Conservation (phyloP, 2,797 vertebrate species). For the Cebuella pygmaea region DNA sequence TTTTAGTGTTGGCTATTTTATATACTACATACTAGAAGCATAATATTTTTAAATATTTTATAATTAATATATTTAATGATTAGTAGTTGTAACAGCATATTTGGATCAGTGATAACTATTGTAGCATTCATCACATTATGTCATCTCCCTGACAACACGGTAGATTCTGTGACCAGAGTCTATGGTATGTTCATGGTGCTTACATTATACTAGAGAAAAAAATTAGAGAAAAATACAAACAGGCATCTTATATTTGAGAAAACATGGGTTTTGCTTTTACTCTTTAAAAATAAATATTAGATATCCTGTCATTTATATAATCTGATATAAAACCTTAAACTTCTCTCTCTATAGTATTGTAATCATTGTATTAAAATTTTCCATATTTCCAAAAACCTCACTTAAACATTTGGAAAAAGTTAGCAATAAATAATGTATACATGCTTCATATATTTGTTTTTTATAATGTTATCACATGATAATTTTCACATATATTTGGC, state of each 20-base stretch:
- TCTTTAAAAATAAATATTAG: slow-evolving; percentile 17
- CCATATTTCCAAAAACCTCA: not conserved
- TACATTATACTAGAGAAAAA: not conserved
- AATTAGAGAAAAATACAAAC: not conserved
- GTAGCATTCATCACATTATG: not conserved
- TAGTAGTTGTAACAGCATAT: not conserved
- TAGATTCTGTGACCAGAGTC: not conserved
- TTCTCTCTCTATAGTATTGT: not conserved
- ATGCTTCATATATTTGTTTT: not conserved
- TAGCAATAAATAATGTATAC: not conserved
- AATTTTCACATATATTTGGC: slow-evolving; percentile 8
- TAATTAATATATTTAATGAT: not conserved
- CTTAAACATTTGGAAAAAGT: not conserved
- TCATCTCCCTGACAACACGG: not conserved
- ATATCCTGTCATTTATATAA: not conserved
- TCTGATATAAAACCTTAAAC: not conserved
- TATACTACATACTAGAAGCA: not conserved
- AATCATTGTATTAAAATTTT: not conserved
- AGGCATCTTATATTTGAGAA: not conserved
- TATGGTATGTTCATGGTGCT: not conserved
- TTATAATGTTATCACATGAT: not conserved
- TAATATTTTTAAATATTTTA: slow-evolving; percentile 6
- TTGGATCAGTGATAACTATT: not conserved
- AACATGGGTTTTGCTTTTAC: not conserved
- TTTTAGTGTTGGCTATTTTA: not conserved